phyloP scores from a whole-genome alignment of 2,888 invertebrate genomes.

The Tyria jacobaeae region DNA sequence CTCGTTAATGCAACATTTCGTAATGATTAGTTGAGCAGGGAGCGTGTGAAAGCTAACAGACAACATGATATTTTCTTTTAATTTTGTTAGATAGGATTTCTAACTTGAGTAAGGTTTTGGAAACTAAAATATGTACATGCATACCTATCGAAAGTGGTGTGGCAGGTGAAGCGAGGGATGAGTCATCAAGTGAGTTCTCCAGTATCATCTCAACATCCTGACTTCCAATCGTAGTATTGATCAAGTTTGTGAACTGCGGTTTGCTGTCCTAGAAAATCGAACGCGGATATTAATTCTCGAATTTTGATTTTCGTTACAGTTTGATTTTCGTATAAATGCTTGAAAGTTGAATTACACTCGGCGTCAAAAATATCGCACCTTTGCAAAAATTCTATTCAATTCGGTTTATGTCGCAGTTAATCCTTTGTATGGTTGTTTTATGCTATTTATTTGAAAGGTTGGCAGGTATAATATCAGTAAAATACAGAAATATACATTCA shows the following conservation, averaged over 20 bases:
- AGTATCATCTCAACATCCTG: slow-evolving; percentile 88
- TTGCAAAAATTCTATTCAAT: too few relatives aligned
- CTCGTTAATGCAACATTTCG: too few relatives aligned
- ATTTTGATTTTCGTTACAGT: not conserved
- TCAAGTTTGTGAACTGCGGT: slow-evolving; percentile 87
- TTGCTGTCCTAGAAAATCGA: slow-evolving; percentile 74
- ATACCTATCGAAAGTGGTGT: slow-evolving; percentile 86
- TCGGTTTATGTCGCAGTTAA: too few relatives aligned
- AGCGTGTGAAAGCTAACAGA: too few relatives aligned
- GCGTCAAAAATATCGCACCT: too few relatives aligned
- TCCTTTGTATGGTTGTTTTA: too few relatives aligned
- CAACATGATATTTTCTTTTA: too few relatives aligned
- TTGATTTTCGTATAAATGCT: not conserved
- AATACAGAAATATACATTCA: too few relatives aligned
- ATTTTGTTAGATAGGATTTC: not conserved
- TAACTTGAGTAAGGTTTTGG: not conserved
- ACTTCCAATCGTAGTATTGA: slow-evolving; percentile 82
- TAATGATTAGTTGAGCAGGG: too few relatives aligned
- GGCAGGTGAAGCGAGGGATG: slow-evolving; percentile 93
- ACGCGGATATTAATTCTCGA: not conserved
- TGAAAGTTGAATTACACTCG: too few relatives aligned
- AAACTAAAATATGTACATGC: not conserved
- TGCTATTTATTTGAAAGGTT: too few relatives aligned
- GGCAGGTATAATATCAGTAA: too few relatives aligned
- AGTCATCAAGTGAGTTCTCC: slow-evolving; percentile 94